Base-by-base conservation (phyloP, 2,888 invertebrate species). In the Adineta ricciae region DNA sequence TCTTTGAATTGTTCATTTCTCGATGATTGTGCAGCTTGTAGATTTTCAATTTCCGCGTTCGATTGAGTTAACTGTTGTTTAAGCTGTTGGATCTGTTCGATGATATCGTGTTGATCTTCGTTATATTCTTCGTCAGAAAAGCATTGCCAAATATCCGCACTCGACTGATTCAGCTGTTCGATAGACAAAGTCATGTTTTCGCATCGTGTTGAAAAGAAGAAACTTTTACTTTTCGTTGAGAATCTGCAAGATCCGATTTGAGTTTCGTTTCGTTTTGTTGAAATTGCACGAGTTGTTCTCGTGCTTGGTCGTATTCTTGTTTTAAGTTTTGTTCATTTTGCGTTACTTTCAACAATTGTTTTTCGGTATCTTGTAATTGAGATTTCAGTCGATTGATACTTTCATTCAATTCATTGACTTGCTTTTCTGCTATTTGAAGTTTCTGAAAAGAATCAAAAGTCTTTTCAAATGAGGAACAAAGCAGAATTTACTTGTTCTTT, bases 371-470 rank as follows among this genome's bases (percentile, higher is more conserved):
- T 46, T 86, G 86, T 36, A 86, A 46, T 52, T 86, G 83, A 54
- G 84, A 54, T 56, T 84, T 84, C 21, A 84, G 50, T 83, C 54
- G 73, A 32, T 88, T 9, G 86, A 86, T 52, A 89, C 88, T 84
- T 88, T 88, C 87, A 88, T 88, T 78, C 88, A 88, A 85, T 87
- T 88, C 56, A 89, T 84, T 21, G 85, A 88, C 87, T 85, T 88
- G 88, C 86, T 86, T 89, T 86, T 90, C 90, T n/a, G 89, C 87
- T 9, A 88, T 84, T 86, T 89, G 90, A 86, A 89, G 89, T 88
- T 89, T 89, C 90, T 90, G 5, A 87, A 7, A 36, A 41, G 54
- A 27, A 9, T 16, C 2, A 27, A 52, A 7, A 32, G 11, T 36
- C 11, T 46, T 8, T 46, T 46, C 11, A 5, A 46, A 46, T 11